Evolutionary conservation across 1,140 invertebrate genomes (phyloP), one percentile per base, ranked within the genome.

Genomic region (Cotesia typhae): DNA sequence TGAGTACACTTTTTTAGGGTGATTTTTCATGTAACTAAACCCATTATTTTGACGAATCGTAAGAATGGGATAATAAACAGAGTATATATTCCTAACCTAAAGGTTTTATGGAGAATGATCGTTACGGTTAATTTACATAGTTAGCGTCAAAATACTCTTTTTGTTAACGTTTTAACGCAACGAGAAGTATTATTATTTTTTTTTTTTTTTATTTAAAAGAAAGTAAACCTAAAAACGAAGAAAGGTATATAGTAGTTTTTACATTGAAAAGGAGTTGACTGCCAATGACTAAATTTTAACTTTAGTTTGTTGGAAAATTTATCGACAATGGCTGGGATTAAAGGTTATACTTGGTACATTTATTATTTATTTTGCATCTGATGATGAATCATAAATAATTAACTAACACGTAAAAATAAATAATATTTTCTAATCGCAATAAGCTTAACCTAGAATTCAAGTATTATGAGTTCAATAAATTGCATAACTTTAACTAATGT

Each of bases 301-400:
- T 47, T 37, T 60, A n/a, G 4, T 12, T 4, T 67, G 60, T 81
- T 81, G 71, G 78, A 76, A 79, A 79, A 75, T 77, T 71, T 74
- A 78, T 76, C 71, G 73, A 74, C 77, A 70, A 86, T 86, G 85
- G 85, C 84, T 70, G 85, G 83, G 74, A 84, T 86, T 76, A 86
- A 86, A 86, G 85, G 84, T 85, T 80, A 79, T 47, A 55, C 78
- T 78, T 41, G 38, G 38, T 68, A 64, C 53, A 77, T 71, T 71
- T 14, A 14, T 14, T 47, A 73, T 17, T 71, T 47, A 28, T 47
- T 47, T 47, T 20, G 10, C 20, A 52, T 41, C 36, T 36, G 20
- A 37, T 63, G 14, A 37, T 14, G 10, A 17, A 51, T 52, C 7
- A 28, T 1, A 9, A 17, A 55, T 55, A 55, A n/a, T 9, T 28